Conservation (phyloP, 2,888 invertebrate species). For the Ceramica pisi region DNA sequence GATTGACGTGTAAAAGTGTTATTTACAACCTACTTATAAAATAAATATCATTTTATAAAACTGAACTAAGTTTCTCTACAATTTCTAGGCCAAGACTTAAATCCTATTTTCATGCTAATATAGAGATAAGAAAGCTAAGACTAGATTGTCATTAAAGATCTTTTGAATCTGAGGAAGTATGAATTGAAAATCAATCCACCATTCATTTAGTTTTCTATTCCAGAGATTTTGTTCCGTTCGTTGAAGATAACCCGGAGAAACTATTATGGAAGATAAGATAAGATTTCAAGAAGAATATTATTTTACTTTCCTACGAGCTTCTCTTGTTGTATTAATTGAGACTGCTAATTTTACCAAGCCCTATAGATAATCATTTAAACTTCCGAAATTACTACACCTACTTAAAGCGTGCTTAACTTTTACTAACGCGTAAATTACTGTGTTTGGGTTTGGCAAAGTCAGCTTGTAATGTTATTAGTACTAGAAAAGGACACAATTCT, state of each 20-base stretch:
- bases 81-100: not conserved
- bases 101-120: constrained; percentile 37
- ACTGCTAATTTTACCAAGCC: not conserved
- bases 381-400: not conserved
- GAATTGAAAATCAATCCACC: constrained; percentile 46
- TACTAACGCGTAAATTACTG: not conserved
- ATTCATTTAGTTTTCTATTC: constrained; percentile 34
- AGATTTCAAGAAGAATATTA: not conserved
- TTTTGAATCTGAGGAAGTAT: constrained; percentile 23
- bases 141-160: constrained; percentile 32
- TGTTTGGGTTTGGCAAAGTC: not conserved
- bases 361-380: too few relatives aligned
- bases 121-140: constrained; percentile 16
- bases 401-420: not conserved
- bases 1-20: too few relatives aligned
- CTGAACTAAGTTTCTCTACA: not conserved
- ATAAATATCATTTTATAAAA: too few relatives aligned
- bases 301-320: not conserved
- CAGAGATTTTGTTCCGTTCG: constrained; percentile 16
- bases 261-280: not conserved
- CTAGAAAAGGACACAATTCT: not conserved
- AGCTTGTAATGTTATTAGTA: not conserved
- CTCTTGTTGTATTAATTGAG: not conserved
- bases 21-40: too few relatives aligned
- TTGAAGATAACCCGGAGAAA: constrained; percentile 1